Conservation (phyloP, 2,797 vertebrate genomes). For the Ibycter americanus region DNA sequence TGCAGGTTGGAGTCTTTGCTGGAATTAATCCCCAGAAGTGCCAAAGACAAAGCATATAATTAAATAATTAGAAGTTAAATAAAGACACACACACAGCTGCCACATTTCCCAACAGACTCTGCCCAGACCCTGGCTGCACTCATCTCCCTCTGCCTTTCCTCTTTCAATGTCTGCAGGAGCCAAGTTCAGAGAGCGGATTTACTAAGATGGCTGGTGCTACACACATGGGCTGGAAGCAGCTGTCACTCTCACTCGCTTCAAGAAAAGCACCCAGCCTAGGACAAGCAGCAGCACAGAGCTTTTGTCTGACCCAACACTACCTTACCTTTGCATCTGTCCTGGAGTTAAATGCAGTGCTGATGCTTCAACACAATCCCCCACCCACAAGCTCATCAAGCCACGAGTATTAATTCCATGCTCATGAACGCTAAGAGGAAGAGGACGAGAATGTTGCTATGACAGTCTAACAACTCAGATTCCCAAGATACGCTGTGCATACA, state of each 20-base stretch:
- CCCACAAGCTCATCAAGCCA: background rate
- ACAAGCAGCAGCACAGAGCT: background rate
- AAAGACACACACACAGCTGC: slow-evolving; percentile 40
- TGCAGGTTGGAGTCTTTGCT: slow-evolving; percentile 30
- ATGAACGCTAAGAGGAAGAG: background rate
- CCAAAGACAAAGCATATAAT: slow-evolving; percentile 49
- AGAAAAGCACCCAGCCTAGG: background rate
- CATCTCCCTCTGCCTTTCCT: background rate
- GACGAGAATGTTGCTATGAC: background rate
- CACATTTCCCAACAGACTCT: slow-evolving; percentile 26
- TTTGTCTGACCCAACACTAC: background rate
- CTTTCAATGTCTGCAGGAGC: background rate
- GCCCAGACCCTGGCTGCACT: background rate
- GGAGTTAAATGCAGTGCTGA: background rate
- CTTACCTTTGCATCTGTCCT: background rate
- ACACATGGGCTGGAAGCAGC: background rate
- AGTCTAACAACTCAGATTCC: background rate
- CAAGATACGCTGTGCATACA: background rate
- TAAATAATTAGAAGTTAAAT: slow-evolving; percentile 61
- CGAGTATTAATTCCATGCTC: background rate
- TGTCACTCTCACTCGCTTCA: background rate
- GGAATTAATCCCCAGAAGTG: slow-evolving; percentile 56
- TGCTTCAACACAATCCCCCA: background rate
- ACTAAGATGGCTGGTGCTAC: background rate
- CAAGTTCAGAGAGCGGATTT: background rate